Conservation (phyloP, 1,140 invertebrate species). For the Pseudomyrmex sp. region DNA sequence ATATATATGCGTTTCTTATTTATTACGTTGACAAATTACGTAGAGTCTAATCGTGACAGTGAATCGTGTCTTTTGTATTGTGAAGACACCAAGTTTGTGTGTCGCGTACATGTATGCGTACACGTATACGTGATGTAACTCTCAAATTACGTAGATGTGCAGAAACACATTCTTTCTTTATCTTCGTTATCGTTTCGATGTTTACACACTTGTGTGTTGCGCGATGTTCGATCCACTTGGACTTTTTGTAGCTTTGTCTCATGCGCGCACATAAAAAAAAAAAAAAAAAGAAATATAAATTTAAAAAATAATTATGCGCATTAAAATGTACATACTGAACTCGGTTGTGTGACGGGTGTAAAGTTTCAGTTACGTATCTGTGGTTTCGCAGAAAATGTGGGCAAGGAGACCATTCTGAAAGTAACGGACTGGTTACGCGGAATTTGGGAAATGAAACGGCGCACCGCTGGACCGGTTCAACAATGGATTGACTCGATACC, state of each 20-base stretch:
- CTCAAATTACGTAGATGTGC: neutral
- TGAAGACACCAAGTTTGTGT: neutral
- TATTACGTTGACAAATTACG: slow-evolving; percentile 2
- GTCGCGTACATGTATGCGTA: too few relatives aligned
- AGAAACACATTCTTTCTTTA: neutral
- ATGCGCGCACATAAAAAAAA: too few relatives aligned
- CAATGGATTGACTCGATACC: slow-evolving; percentile 85
- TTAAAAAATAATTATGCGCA: too few relatives aligned
- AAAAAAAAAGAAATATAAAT: too few relatives aligned
- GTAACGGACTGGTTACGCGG: slow-evolving; percentile 82
- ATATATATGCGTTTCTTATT: neutral
- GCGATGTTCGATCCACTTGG: neutral
- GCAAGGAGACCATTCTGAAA: slow-evolving; percentile 80
- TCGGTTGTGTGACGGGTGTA: neutral
- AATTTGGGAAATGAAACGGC: slow-evolving; percentile 83
- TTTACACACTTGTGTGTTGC: neutral
- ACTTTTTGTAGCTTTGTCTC: neutral
- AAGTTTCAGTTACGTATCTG: neutral
- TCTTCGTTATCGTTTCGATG: slow-evolving; percentile 7
- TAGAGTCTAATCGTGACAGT: too few relatives aligned
- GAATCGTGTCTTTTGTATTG: neutral
- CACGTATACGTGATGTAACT: neutral
- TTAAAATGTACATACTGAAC: neutral
- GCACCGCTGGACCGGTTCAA: slow-evolving; percentile 80
- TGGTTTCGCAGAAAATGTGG: slow-evolving; percentile 78